A percentile compares a stretch with the other conserved stretches of the same genome.
Evolutionary conservation across 2,797 vertebrate genomes (phyloP).

Genomic region (Chelmon rostratus): DNA sequence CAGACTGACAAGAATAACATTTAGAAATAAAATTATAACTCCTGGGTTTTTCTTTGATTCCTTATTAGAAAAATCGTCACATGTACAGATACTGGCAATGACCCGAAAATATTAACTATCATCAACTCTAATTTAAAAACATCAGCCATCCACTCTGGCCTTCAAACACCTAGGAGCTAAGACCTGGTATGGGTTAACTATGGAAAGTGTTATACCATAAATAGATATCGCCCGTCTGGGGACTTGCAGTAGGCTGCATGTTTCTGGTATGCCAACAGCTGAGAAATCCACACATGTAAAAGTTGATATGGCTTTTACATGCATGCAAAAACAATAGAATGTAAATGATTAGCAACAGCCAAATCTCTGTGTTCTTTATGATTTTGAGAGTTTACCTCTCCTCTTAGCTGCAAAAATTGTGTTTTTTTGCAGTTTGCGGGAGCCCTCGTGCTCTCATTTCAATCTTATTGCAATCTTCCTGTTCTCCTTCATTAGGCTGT

Average conservation of each 20-base stretch:
- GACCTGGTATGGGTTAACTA: background rate
- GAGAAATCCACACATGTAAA: slow-evolving; percentile 18
- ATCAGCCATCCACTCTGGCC: background rate
- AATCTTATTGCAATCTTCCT: background rate
- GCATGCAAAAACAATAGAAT: background rate
- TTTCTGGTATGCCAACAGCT: slow-evolving; percentile 20
- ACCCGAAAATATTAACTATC: background rate
- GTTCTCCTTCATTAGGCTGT: too few species aligned
- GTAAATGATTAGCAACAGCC: background rate
- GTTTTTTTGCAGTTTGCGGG: background rate
- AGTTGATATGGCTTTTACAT: slow-evolving; percentile 22
- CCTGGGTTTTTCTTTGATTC: background rate
- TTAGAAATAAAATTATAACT: background rate
- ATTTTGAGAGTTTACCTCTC: background rate
- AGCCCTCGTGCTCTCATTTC: background rate
- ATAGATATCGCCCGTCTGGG: slow-evolving; percentile 36
- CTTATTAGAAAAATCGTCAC: background rate
- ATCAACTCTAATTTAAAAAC: slow-evolving; percentile 2
- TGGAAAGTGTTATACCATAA: slow-evolving; percentile 21
- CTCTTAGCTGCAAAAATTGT: background rate
- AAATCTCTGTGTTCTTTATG: slow-evolving; percentile 1
- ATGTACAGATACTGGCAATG: background rate
- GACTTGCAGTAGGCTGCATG: slow-evolving; percentile 11
- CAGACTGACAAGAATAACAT: background rate
- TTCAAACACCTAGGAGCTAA: slow-evolving; percentile 2